These are phyloP conservation scores for Coptodon rendalli DNA, from an alignment of 2,113 vertebrate species.

Conservation along the genomic window DNA sequence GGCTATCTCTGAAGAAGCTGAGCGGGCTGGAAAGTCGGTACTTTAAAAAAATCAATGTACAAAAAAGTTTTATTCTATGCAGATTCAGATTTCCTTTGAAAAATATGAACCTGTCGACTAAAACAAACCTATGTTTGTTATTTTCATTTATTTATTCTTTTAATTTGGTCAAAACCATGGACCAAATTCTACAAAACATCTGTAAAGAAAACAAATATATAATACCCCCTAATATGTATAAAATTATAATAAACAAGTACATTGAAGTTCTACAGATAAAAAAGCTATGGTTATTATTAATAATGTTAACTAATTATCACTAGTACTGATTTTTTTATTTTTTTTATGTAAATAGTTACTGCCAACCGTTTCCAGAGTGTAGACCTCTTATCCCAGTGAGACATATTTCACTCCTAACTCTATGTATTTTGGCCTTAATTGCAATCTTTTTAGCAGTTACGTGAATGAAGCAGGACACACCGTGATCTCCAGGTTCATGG, in stretches of 20 bases:
- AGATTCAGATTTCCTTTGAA: not conserved
- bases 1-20: not conserved
- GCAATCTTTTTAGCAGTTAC: not conserved
- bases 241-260: not conserved
- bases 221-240: not conserved
- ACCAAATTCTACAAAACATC: not conserved
- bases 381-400: accelerated
- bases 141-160: not conserved
- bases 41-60: not conserved
- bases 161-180: not conserved
- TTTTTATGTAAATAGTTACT: not conserved
- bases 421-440: not conserved
- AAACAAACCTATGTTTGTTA: not conserved
- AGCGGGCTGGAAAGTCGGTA: not conserved
- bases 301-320: not conserved
- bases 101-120: not conserved
- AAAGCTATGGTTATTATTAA: not conserved
- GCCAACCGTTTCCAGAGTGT: accelerated
- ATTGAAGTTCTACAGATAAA: not conserved
- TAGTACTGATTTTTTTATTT: accelerated
- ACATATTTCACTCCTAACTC: not conserved
- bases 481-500: not conserved
- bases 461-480: not conserved
- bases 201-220: not conserved
- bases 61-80: not conserved